Base-by-base conservation (phyloP, 2,888 invertebrate genomes). In the Microdon myrmicae region DNA sequence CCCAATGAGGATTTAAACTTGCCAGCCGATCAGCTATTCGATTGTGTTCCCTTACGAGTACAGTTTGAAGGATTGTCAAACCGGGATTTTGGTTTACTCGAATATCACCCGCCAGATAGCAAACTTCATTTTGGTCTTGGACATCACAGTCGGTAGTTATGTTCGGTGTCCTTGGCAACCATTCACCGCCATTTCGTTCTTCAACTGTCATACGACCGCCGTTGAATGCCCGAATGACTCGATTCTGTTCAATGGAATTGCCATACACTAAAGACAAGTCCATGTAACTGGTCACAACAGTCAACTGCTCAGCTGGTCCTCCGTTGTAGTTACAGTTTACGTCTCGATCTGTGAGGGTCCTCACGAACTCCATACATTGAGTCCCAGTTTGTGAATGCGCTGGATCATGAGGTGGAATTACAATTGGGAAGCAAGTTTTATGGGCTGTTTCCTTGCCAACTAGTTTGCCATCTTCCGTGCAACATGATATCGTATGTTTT, bases 261-360 rank as follows among this genome's bases (percentile, higher is more conserved):
- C 94, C 94, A 72, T 94, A 94, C 1, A 93, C 88, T 20, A 90
- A 77, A 0, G 93, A 93, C 3, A 89, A 81, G 54, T 94, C 94
- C 83, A 94, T 80, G 71, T 72, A 79, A 2, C 77, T 64, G 4
- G 79, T 78, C 10, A 79, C 79, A 4, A 72, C 72, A 31, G 78
- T 75, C 75, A 89, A 84, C 81, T 89, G 89, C 78, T 89, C 88
- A 2, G 87, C 88, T 55, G 83, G 81, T 2, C 76, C 74, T 2
- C 71, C 70, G 34, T 79, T 78, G 55, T 85, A 83, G 39, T 83
- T 82, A 67, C 88, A 87, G 61, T 85, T 83, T 13, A 83, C 81
- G 71, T 87, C 85, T 17, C 85, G 82, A 73, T 89, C 86, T 10
- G 86, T 86, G 55, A 84, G 82, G 1, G 87, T 87, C 61, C 89